Evolutionary conservation across 2,113 vertebrate species (phyloP), one percentile per base, ranked within the genome.

Genomic region (Psilopogon haemacephalus): DNA sequence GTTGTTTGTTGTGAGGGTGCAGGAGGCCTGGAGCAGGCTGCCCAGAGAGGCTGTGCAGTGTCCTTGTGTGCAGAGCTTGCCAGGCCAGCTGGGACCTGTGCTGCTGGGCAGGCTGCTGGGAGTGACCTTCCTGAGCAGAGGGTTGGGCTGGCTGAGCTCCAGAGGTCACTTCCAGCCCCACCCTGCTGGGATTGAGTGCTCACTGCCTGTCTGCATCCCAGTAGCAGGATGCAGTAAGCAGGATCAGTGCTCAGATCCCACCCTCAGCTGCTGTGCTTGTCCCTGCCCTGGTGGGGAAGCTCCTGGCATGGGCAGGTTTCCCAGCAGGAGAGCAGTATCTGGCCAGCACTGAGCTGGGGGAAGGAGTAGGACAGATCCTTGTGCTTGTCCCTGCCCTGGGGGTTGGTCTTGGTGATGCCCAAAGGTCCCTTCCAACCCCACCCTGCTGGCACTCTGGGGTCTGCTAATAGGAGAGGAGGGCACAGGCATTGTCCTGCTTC

Each of bases 211-310:
- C 14, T 20, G 38, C 42, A 16, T 20, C 38, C 79, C 72, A 27
- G 52, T 1, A 50, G 5, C 18, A 71, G 65, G 52, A 35, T 44
- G 65, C 28, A 19, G n/a, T 2, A 6, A 78, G 68, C 87, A 4
- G 54, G 64, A 56, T 46, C 37, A 0, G 0, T 37, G 63, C 73
- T 79, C 5, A 6, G 28, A 64, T 12, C 27, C 70, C 12, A 3
- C 8, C 68, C 72, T 37, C 38, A 40, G 1, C 16, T 37, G 6
- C 1, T 30, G 37, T 7, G 0, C 44, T 68, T 42, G 37, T 6
- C 21, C 48, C 69, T 76, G 83, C n/a, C 60, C 0, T 1, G 80
- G 52, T 13, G 24, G 68, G 69, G 65, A 50, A 74, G 27, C 64
- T 73, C 15, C 44, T 19, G 60, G n/a, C 10, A 7, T 14, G 54